phyloP scores from a whole-genome alignment of 2,797 vertebrate genomes.

The Sebastes miniatus region DNA sequence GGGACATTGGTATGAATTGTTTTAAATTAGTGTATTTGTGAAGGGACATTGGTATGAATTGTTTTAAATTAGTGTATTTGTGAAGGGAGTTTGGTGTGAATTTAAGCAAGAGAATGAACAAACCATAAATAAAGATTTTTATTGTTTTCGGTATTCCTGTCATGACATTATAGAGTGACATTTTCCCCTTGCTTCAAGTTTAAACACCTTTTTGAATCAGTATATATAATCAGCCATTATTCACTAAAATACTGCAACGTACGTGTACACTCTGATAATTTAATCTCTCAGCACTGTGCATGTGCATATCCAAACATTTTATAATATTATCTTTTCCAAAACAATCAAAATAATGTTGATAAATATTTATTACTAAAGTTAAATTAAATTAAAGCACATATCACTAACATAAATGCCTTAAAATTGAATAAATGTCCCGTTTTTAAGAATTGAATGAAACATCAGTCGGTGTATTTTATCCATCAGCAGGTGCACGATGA shows the following conservation, averaged over 20 bases:
- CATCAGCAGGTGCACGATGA: constrained; percentile 84
- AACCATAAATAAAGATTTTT: neutral
- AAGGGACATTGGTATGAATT: no score
- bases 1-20: no score
- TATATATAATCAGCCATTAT: neutral
- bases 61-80: neutral
- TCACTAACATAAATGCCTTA: neutral
- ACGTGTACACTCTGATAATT: neutral
- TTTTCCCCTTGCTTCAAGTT: no score
- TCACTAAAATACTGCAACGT: neutral
- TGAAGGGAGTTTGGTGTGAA: neutral
- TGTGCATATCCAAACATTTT: neutral
- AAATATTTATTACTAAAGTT: neutral
- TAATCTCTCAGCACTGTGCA: neutral
- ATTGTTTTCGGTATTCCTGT: neutral
- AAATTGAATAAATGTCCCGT: neutral
- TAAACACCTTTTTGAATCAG: no score
- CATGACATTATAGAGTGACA: neutral
- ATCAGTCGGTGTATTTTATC: neutral
- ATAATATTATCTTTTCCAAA: no score
- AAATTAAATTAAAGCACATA: neutral
- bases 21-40: neutral
- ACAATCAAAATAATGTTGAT: no score
- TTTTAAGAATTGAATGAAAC: neutral
- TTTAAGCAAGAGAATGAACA: neutral